These are phyloP conservation scores for Junonia oenone DNA, from an alignment of 2,888 invertebrate genomes.

Conservation along the genomic window DNA sequence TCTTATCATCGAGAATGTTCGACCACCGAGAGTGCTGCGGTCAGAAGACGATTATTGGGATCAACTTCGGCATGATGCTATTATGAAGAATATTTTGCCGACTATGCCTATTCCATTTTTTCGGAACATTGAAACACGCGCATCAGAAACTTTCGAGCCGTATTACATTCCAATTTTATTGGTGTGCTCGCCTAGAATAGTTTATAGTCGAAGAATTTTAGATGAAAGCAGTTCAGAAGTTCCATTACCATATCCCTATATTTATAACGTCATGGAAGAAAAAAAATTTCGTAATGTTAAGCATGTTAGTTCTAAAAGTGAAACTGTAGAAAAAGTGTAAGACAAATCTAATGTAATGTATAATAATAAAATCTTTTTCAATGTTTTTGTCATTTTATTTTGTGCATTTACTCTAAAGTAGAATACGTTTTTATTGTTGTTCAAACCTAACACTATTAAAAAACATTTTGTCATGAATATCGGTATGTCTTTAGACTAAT, in stretches of 20 bases:
- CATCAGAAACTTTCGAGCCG: neutral
- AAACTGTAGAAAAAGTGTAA: neutral
- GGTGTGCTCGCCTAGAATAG: slow-evolving; percentile 46
- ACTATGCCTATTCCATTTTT: slow-evolving; percentile 54
- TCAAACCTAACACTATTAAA: too few relatives aligned
- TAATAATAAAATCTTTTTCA: too few relatives aligned
- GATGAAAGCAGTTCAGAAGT: neutral
- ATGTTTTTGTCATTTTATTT: too few relatives aligned
- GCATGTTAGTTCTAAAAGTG: too few relatives aligned
- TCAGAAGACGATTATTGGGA: slow-evolving; percentile 43
- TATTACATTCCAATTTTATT: slow-evolving; percentile 35
- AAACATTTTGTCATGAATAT: too few relatives aligned
- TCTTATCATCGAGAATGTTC: slow-evolving; percentile 4
- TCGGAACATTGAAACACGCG: slow-evolving; percentile 30
- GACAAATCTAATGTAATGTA: too few relatives aligned
- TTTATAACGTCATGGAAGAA: too few relatives aligned
- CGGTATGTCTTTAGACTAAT: too few relatives aligned
- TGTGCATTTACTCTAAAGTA: too few relatives aligned
- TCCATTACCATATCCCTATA: neutral
- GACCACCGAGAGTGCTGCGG: slow-evolving; percentile 14
- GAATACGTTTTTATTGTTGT: too few relatives aligned
- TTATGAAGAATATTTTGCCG: slow-evolving; percentile 59
- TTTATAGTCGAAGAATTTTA: slow-evolving; percentile 28
- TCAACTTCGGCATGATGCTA: slow-evolving; percentile 49
- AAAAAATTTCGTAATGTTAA: too few relatives aligned